Evolutionary conservation across 2,113 vertebrate genomes (phyloP), one percentile per base, ranked within the genome.

Genomic region (Lamprotornis superbus): DNA sequence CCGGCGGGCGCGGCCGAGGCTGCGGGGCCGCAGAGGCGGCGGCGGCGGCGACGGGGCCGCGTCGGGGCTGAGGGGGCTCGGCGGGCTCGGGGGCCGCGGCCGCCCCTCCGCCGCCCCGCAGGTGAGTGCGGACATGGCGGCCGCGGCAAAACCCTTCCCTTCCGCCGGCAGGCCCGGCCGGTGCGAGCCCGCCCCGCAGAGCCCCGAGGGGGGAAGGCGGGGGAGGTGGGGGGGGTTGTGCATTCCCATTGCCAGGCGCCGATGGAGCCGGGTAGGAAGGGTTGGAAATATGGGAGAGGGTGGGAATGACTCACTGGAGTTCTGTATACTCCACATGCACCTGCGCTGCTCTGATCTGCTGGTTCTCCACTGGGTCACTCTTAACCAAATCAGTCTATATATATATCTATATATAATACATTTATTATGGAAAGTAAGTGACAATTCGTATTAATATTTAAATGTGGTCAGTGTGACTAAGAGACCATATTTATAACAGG

Each of bases 251-350:
- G 52, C 53, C 53, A 0, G 53, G 44, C 37, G 13, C 4, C 15
- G 27, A 3, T 37, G 63, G 73, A 77, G 46, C 46, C 46, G 55
- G 22, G 83, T 61, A 1, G 52, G 61, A 57, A 44, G 42, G 52
- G 8, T 0, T 27, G 83, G 73, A 4, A 23, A 3, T 24, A 33
- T 22, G 33, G 55, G 47, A 12, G 7, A 9, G 39, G 18, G 28
- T 39, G 64, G 55, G 5, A 70, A 28, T n/a, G 64, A 3, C 12
- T 47, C 74, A 0, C 0, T 63, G n/a, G n/a, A 16, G 28, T 33
- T 53, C 33, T 44, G 15, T 37, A 0, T 12, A 19, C 63, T 39
- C 12, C 55, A 1, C 55, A 16, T 39, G 64, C 75, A 63, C 65
- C 85, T 87, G 75, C 65, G 0, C 10, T n/a, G 74, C 55, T 61